Base-by-base conservation (phyloP, 2,113 vertebrate genomes). In the Ciconia stormi region DNA sequence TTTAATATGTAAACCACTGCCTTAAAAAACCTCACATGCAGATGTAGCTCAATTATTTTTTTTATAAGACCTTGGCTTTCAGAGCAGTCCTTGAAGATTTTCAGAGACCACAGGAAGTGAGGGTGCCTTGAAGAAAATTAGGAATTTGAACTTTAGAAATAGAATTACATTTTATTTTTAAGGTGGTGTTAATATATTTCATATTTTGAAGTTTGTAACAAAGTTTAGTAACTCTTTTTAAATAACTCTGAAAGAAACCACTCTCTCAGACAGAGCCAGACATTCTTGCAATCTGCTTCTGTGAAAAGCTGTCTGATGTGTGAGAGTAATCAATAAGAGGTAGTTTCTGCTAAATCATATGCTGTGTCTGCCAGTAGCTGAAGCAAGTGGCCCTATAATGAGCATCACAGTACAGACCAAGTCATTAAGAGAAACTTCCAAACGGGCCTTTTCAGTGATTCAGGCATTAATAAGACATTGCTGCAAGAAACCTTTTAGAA, bases 371-470 rank as follows among this genome's bases (percentile, higher is more conserved):
- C 77, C 49, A 22, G 50, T 44, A 67, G 92, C 61, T 85, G 66
- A 82, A 95, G 91, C 76, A 95, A 97, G 95, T 93, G n/a, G 50
- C 76, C 73, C 91, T 95, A 18, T 98, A 97, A 98, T 93, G 96
- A 98, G 89, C 90, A 46, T 58, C 89, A 97, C 97, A 96, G 92
- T 87, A 97, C 93, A 97, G 76, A 82, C 76, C 30, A 90, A 36
- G 84, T 97, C 97, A 98, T 98, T 98, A 98, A 97, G 86, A 96
- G 96, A 85, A 72, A 70, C 84, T 94, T 97, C 82, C 74, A 72
- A 89, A 67, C 3, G 4, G 95, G 85, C 65, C 82, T 96, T 91
- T 89, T 90, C 87, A 80, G 79, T 89, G 85, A 91, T 89, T 96
- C 89, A 66, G 95, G 82, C 95, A 81, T 97, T 97, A 95, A 95